Conservation (phyloP, 1,140 invertebrate species). For the Drosophila teissieri region DNA sequence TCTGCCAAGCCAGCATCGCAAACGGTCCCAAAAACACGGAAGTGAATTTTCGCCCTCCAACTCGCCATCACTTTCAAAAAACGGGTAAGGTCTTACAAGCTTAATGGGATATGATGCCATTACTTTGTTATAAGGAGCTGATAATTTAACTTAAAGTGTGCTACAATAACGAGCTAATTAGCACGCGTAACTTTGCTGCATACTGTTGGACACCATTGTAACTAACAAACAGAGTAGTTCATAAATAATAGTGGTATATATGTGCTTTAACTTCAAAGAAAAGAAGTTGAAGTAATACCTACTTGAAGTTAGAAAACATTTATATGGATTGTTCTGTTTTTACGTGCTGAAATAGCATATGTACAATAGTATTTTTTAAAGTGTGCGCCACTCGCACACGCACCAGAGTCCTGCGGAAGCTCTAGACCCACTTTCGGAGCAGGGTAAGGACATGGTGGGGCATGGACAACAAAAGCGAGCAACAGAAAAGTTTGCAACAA, state of each 20-base stretch:
- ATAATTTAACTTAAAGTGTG: too few species aligned
- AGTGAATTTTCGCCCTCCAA: constrained; percentile 25
- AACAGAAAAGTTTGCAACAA: constrained; percentile 75
- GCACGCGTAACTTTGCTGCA: too few species aligned
- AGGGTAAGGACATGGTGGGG: neutral
- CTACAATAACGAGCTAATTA: too few species aligned
- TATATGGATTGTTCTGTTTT: too few species aligned
- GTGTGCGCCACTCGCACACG: constrained; percentile 26
- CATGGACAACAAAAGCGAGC: constrained; percentile 56
- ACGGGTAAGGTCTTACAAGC: neutral
- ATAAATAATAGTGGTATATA: too few species aligned
- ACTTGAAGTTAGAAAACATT: neutral
- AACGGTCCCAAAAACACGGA: constrained; percentile 40
- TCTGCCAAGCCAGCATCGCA: constrained; percentile 35
- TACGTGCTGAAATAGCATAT: too few species aligned
- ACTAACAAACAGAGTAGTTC: too few species aligned
- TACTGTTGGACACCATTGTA: too few species aligned
- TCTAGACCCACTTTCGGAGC: neutral
- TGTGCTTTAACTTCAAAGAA: too few species aligned
- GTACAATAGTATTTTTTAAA: too few species aligned
- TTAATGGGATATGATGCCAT: neutral
- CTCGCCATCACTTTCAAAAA: neutral
- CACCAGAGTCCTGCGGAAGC: constrained; percentile 40
- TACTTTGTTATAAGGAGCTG: too few species aligned
- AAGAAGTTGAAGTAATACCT: too few species aligned